Evolutionary conservation across 2,888 invertebrate genomes (phyloP).

Genomic region (Amphimallon solstitiale): DNA sequence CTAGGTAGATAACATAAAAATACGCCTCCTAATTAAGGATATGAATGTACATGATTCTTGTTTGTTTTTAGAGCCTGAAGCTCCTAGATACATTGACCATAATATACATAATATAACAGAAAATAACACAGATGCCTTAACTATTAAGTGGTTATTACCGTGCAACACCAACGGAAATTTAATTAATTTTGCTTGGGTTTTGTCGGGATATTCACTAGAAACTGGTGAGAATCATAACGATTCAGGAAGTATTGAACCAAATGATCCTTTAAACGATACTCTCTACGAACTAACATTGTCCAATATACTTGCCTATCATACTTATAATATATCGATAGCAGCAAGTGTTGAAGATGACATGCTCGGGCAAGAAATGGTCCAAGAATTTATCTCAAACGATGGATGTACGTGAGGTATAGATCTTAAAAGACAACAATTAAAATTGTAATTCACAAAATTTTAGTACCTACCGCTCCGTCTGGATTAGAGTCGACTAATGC

Average conservation of each 20-base stretch:
- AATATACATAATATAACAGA: neutral
- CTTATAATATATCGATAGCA: neutral
- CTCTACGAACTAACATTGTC: neutral
- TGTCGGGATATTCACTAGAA: conserved; percentile 9
- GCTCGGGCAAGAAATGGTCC: neutral
- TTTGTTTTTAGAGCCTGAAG: conserved; percentile 1
- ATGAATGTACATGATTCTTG: no score
- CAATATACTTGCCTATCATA: neutral
- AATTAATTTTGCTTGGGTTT: conserved; percentile 37
- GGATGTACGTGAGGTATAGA: conserved; percentile 34
- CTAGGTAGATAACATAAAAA: no score
- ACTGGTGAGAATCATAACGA: neutral
- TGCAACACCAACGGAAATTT: conserved; percentile 51
- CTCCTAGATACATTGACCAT: conserved; percentile 35
- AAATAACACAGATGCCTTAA: conserved; percentile 36
- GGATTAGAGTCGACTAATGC: no score
- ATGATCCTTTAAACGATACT: neutral
- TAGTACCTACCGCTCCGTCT: conserved; percentile 36
- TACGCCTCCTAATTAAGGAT: no score
- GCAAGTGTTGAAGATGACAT: neutral
- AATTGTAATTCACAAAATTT: neutral
- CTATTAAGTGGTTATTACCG: conserved; percentile 47
- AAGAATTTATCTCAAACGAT: conserved; percentile 30
- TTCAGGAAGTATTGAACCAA: neutral
- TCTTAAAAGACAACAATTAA: neutral